Percentiles rank a stretch among this genome's conserved stretches.
These are phyloP conservation scores for Aphaenogaster floridana DNA, from an alignment of 1,140 invertebrate genomes.

Conservation along the genomic window DNA sequence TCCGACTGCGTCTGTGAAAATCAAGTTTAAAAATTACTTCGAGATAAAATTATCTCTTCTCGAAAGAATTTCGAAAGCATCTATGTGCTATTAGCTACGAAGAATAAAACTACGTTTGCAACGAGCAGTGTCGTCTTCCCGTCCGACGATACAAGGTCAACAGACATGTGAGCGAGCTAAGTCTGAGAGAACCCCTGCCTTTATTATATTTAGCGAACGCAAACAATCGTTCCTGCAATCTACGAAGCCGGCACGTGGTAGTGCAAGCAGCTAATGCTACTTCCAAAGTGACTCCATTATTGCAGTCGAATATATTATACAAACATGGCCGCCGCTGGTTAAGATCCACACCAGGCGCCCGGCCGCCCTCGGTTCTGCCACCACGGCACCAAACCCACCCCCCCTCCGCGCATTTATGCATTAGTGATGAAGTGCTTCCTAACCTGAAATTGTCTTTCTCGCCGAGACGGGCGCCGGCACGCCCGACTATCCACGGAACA, in stretches of 20 bases:
- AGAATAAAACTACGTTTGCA: conserved; percentile 24
- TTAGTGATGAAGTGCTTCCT: conserved; percentile 77
- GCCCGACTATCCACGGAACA: conserved; percentile 64
- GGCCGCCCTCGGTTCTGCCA: conserved; percentile 19
- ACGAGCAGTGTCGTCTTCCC: conserved; percentile 7
- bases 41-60: neutral
- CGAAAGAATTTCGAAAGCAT: neutral
- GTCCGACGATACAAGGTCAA: conserved; percentile 53
- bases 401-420: conserved; percentile 71
- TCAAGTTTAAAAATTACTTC: neutral
- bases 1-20: neutral
- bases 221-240: conserved; percentile 79
- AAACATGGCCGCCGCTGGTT: conserved; percentile 75
- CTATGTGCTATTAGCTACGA: neutral
- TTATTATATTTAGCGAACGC: conserved; percentile 82
- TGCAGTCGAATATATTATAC: conserved; percentile 79
- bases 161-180: conserved; percentile 28
- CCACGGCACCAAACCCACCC: conserved; percentile 2
- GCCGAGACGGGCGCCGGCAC: conserved; percentile 70
- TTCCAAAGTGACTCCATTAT: conserved; percentile 79
- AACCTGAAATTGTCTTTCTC: conserved; percentile 79
- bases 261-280: conserved; percentile 75
- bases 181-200: conserved; percentile 62
- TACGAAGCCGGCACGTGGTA: conserved; percentile 65
- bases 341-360: conserved; percentile 62